phyloP scores from a whole-genome alignment of 2,888 invertebrate species.

The Herminia tarsipennalis region DNA sequence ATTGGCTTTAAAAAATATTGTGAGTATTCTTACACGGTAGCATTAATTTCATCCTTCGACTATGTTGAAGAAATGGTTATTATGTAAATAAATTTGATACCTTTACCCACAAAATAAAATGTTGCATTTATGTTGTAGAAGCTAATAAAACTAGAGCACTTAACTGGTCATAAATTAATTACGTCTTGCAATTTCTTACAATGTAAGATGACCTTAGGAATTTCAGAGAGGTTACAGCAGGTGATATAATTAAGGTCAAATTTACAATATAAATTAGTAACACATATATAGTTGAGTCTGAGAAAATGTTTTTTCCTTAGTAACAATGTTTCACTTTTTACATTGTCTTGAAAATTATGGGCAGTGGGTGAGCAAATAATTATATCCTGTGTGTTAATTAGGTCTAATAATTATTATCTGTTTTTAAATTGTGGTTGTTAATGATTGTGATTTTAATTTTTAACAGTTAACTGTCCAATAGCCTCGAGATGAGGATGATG shows the following conservation, averaged over 20 bases:
- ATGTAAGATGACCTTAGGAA: constrained; percentile 35
- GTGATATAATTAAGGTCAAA: constrained; percentile 22
- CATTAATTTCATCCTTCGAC: constrained; percentile 6
- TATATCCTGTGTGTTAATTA: constrained; percentile 39
- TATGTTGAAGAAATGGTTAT: background rate
- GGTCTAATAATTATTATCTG: constrained; percentile 26
- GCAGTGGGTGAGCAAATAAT: constrained; percentile 34
- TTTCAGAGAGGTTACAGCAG: constrained; percentile 28
- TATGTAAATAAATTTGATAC: background rate
- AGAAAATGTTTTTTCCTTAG: background rate
- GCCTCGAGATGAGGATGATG: constrained; percentile 9
- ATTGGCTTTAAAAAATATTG: constrained; percentile 37
- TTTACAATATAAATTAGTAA: constrained; percentile 13
- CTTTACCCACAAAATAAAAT: constrained; percentile 20
- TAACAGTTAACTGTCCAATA: constrained; percentile 15
- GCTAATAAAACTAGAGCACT: constrained; percentile 26
- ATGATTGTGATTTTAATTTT: constrained; percentile 5
- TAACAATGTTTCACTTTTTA: constrained; percentile 1
- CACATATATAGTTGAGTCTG: background rate
- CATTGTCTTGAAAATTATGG: constrained; percentile 22
- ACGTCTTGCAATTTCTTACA: constrained; percentile 32
- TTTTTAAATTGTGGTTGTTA: background rate
- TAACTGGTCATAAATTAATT: constrained; percentile 41
- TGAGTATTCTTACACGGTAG: constrained; percentile 8
- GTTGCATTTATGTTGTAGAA: constrained; percentile 36